Base-by-base conservation (phyloP, 1,140 invertebrate species). In the Euura lappo region DNA sequence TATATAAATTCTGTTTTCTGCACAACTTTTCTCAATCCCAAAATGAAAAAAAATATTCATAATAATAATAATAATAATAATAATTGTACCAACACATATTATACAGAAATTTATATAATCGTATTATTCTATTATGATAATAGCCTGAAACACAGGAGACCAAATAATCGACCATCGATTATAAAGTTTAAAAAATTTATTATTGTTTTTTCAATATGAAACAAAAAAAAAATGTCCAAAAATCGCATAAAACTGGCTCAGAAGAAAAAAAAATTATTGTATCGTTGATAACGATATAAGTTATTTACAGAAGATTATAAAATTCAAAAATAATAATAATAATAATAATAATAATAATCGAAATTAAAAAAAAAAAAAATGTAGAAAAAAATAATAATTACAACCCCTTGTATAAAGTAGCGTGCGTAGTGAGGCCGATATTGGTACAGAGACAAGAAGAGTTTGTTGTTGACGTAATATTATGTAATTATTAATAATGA, bases 381-480 rank as follows among this genome's bases (percentile, higher is more conserved):
- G 71, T n/a, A 6, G 13, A 67, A 7, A n/a, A n/a, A 45, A 72
- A 75, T 69, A 76, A 11, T 70, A 45, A 46, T 69, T 51, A 51
- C 47, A 68, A 47, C 69, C 64, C 70, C 71, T 80, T 78, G 75
- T 78, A 82, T 75, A 79, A 76, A 75, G 69, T 82, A 78, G 77
- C 71, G 73, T 74, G 78, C 76, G 74, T 83, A 82, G 76, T 72
- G 28, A 28, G 69, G 66, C 74, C 78, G 78, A 80, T 64, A 70
- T 74, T 75, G 78, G 71, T 80, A 76, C 47, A 76, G 72, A 81
- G 44, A 81, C 73, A 80, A 78, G 79, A 51, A 8, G 76, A 81
- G 76, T 83, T 84, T 86, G 79, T 87, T 85, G 83, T 87, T 86
- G 78, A 81, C 77, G 77, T 80, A 78, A 79, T 83, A 84, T 83